Percentiles rank a stretch among this genome's conserved stretches.
These are phyloP conservation scores for Girardinichthys multiradiatus DNA, from an alignment of 2,113 vertebrate genomes.

Conservation along the genomic window DNA sequence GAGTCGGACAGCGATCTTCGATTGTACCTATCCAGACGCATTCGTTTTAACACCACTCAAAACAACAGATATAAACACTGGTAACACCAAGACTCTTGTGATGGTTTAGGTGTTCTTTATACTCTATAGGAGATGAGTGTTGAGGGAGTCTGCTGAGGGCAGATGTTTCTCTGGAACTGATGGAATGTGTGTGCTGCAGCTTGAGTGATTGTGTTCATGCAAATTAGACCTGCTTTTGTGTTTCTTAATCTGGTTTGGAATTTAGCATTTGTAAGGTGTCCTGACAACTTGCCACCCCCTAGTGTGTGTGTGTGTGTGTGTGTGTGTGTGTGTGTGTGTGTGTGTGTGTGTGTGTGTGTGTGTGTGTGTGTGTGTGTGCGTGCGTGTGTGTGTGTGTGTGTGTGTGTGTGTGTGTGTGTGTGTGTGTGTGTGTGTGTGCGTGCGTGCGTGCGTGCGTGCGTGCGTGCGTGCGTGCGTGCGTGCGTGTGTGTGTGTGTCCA, in stretches of 20 bases:
- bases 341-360: too few relatives aligned
- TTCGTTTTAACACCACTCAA: background rate
- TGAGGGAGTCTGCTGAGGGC: conserved; percentile 6
- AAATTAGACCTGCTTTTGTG: conserved; percentile 56
- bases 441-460: conserved; percentile 25
- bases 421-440: too few relatives aligned
- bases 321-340: too few relatives aligned
- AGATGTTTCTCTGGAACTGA: conserved; percentile 59
- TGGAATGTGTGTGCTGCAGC: conserved; percentile 53
- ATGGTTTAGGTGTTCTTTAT: background rate
- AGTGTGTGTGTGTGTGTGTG: too few relatives aligned
- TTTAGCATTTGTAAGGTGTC: conserved; percentile 67
- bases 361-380: too few relatives aligned
- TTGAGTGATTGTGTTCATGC: conserved; percentile 44
- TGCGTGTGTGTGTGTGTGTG: too few relatives aligned
- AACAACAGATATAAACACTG: too few relatives aligned
- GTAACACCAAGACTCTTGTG: background rate
- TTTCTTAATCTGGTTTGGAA: conserved; percentile 61
- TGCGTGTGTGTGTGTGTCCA: conserved; percentile 22
- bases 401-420: too few relatives aligned
- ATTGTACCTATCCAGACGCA: background rate
- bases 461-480: conserved; percentile 31
- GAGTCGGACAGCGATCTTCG: background rate
- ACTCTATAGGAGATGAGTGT: too few relatives aligned
- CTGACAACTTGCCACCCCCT: conserved; percentile 3